phyloP scores from a whole-genome alignment of 2,113 vertebrate genomes.

The Orcinus orca region DNA sequence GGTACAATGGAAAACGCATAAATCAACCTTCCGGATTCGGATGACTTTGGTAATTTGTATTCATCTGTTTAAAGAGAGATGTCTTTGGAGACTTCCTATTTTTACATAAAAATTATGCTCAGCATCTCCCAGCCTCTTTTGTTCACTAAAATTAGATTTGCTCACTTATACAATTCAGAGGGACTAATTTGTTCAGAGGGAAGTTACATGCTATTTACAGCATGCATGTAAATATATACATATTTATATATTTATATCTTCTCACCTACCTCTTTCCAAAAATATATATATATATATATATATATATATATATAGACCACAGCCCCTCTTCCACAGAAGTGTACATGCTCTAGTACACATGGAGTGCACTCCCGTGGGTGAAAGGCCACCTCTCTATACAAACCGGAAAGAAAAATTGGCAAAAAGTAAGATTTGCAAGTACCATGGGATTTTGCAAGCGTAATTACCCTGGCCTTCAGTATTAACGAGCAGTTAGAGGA shows the following conservation, averaged over 20 bases:
- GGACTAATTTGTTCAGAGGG: conserved; percentile 49
- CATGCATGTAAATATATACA: background rate
- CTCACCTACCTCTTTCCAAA: background rate
- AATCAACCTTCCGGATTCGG: conserved; percentile 72
- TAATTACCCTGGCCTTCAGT: conserved; percentile 3
- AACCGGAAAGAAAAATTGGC: background rate
- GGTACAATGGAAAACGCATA: conserved; percentile 76
- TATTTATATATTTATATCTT: background rate
- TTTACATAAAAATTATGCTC: conserved; percentile 52
- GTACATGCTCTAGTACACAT: background rate
- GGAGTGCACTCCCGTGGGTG: background rate
- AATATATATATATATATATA: background rate
- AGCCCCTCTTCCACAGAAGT: background rate
- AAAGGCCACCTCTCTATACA: background rate
- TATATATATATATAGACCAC: background rate
- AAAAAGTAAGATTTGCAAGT: background rate
- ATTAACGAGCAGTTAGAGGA: conserved; percentile 17
- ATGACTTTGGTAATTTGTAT: conserved; percentile 74
- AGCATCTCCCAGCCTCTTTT: conserved; percentile 52
- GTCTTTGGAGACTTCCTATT: conserved; percentile 35
- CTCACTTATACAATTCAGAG: conserved; percentile 61
- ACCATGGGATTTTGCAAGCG: background rate
- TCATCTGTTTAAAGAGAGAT: conserved; percentile 52
- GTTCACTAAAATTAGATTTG: conserved; percentile 67
- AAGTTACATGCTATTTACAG: conserved; percentile 22